phyloP scores from a whole-genome alignment of 92 coral and sea anemone species.

The Siderastrea siderea region DNA sequence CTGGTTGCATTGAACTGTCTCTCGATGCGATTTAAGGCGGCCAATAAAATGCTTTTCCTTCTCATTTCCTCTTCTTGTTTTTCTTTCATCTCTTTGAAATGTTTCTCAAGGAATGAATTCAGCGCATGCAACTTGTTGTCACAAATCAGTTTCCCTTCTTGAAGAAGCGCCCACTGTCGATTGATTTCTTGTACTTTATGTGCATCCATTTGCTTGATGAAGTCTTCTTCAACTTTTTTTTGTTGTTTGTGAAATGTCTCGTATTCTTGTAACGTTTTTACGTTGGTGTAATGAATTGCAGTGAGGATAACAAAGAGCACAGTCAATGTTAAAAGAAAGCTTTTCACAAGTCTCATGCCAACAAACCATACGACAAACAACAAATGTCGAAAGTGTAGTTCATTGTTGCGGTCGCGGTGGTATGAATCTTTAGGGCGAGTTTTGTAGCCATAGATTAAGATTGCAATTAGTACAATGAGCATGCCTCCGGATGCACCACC shows the following conservation, averaged over 20 bases:
- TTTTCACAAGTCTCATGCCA: constrained; percentile 80
- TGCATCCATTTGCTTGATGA: constrained; percentile 66
- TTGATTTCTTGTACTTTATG: constrained; percentile 75
- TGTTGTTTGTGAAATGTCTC: constrained; percentile 54
- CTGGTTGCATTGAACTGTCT: constrained; percentile 56
- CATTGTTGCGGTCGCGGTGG: constrained; percentile 84
- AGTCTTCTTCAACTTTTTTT: constrained; percentile 48
- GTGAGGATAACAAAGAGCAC: constrained; percentile 69
- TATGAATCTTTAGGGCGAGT: constrained; percentile 77
- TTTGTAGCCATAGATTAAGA: constrained; percentile 83
- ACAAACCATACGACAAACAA: constrained; percentile 86
- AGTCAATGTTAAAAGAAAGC: constrained; percentile 81
- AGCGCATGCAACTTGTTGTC: constrained; percentile 65
- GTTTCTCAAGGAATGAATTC: constrained; percentile 58
- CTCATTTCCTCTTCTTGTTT: constrained; percentile 74
- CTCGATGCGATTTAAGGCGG: constrained; percentile 62
- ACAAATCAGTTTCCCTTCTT: constrained; percentile 71
- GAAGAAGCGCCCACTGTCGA: constrained; percentile 67
- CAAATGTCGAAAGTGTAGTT: constrained; percentile 81
- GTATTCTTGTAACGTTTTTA: constrained; percentile 63
- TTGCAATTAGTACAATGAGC: constrained; percentile 50
- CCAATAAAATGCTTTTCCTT: constrained; percentile 63
- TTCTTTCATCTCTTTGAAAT: constrained; percentile 68
- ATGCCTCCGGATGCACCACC: constrained; percentile 66
- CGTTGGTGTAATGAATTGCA: constrained; percentile 73